These are phyloP conservation scores for Dimorphilus gyrociliatus DNA, from an alignment of 2,888 invertebrate genomes.

Conservation along the genomic window DNA sequence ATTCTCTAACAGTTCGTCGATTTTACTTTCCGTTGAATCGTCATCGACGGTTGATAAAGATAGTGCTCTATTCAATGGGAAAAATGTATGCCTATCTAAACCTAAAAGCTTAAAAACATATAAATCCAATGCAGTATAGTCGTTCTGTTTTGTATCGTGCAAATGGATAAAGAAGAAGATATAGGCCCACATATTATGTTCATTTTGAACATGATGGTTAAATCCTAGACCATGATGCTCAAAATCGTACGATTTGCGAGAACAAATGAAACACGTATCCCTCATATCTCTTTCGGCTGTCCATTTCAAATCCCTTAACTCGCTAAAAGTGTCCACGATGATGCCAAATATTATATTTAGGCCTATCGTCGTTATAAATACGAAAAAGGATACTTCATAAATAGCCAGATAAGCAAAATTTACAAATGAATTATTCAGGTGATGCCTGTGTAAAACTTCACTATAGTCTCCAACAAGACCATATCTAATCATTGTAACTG, in stretches of 20 bases:
- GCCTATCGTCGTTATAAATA: conserved; percentile 38
- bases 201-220: conserved; percentile 32
- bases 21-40: conserved; percentile 34
- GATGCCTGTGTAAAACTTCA: conserved; percentile 20
- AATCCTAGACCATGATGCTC: conserved; percentile 39
- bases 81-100: conserved; percentile 35
- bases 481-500: conserved; percentile 33
- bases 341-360: conserved; percentile 39
- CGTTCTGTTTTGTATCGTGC: conserved; percentile 35
- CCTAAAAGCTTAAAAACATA: conserved; percentile 31
- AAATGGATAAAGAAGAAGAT: conserved; percentile 39
- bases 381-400: conserved; percentile 37
- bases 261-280: conserved; percentile 37
- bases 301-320: conserved; percentile 37
- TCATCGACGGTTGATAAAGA: conserved; percentile 33
- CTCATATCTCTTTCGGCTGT: conserved; percentile 37
- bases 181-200: conserved; percentile 39
- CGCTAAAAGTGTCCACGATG: conserved; percentile 38
- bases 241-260: conserved; percentile 36
- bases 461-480: conserved; percentile 35
- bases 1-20: conserved; percentile 32
- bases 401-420: conserved; percentile 30
- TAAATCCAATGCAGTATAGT: conserved; percentile 36
- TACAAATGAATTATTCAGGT: conserved; percentile 17
- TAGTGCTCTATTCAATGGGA: conserved; percentile 34